Percentiles rank a stretch among this genome's conserved stretches.
Conservation (phyloP, 2,888 invertebrate species). For the Diaphora mendica region DNA sequence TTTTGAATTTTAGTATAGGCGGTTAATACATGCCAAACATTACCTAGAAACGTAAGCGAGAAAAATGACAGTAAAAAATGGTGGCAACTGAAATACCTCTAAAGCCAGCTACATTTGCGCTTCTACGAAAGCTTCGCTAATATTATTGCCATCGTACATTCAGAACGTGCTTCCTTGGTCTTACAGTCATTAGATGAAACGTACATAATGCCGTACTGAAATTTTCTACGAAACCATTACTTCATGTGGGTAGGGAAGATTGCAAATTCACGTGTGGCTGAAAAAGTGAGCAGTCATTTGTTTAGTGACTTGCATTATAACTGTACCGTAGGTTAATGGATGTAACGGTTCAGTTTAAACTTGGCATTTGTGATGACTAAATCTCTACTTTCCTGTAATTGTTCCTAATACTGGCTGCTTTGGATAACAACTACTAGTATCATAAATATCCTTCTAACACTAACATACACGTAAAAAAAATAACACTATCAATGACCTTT, state of each 20-base stretch:
- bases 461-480: neutral
- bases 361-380: conserved; percentile 13
- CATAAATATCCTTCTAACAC: neutral
- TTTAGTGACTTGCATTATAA: conserved; percentile 76
- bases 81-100: conserved; percentile 12
- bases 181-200: conserved; percentile 56
- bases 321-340: conserved; percentile 63
- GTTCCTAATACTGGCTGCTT: conserved; percentile 10
- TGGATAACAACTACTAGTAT: neutral
- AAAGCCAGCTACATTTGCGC: conserved; percentile 16
- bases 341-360: conserved; percentile 36
- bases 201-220: conserved; percentile 38
- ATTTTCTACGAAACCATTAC: conserved; percentile 59
- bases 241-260: conserved; percentile 49
- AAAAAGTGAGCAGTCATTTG: conserved; percentile 76
- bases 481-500: neutral
- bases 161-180: conserved; percentile 44
- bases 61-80: conserved; percentile 1
- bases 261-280: conserved; percentile 60
- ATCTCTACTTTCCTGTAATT: conserved; percentile 12
- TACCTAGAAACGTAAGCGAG: neutral
- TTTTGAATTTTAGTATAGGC: neutral
- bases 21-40: neutral
- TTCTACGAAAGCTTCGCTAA: conserved; percentile 31
- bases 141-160: conserved; percentile 27